These are phyloP conservation scores for Channa striata DNA, from an alignment of 2,797 vertebrate genomes.

Conservation along the genomic window DNA sequence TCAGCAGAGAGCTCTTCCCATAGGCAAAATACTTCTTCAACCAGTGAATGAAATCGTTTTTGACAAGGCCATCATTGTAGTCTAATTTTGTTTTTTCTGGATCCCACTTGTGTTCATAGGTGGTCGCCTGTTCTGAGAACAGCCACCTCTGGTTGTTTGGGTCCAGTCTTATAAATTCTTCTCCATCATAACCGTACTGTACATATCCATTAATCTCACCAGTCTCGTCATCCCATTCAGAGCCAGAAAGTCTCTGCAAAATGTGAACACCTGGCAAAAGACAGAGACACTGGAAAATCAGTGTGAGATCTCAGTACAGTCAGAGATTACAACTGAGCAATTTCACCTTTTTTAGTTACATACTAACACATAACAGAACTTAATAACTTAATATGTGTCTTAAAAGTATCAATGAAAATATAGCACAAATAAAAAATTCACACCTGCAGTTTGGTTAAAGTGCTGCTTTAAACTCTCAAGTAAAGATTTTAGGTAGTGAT, in stretches of 20 bases:
- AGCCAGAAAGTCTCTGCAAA: background rate
- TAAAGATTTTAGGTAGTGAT: slow-evolving; percentile 23
- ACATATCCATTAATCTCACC: background rate
- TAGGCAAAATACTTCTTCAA: no score
- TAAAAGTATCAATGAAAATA: background rate
- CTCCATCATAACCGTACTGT: slow-evolving; percentile 20
- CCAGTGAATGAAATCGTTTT: no score
- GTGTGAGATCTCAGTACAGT: no score
- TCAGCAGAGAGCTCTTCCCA: no score
- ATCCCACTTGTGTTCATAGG: no score
- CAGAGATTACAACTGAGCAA: no score
- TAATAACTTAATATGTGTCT: no score
- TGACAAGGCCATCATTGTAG: no score
- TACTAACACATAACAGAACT: no score
- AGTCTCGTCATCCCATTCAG: slow-evolving; percentile 21
- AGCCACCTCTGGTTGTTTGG: background rate
- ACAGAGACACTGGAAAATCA: background rate
- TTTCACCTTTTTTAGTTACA: no score
- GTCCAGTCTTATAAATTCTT: slow-evolving; percentile 36
- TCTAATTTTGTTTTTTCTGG: no score
- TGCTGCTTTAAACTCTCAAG: slow-evolving; percentile 16
- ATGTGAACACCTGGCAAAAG: slow-evolving; percentile 13
- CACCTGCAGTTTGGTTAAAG: slow-evolving; percentile 63
- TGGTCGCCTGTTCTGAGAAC: no score
- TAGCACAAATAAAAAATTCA: background rate